These are phyloP conservation scores for Agriopis leucophaearia DNA, from an alignment of 2,888 invertebrate genomes.

Conservation along the genomic window DNA sequence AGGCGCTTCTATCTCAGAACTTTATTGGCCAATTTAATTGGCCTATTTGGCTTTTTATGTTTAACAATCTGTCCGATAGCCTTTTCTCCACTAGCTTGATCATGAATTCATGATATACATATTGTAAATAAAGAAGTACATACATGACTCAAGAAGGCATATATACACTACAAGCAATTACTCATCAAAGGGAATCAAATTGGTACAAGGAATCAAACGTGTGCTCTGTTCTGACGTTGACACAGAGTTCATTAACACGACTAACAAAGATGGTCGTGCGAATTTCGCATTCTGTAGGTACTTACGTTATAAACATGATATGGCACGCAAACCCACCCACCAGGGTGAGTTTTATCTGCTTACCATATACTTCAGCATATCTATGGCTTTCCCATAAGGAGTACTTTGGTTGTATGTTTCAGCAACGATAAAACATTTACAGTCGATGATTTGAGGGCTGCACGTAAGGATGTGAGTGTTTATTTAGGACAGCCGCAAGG, in stretches of 20 bases:
- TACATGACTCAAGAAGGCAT: background rate
- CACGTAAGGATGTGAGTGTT: constrained; percentile 52
- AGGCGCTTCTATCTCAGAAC: too few species aligned
- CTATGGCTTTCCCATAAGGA: constrained; percentile 3
- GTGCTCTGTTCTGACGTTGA: background rate
- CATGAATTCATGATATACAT: too few species aligned
- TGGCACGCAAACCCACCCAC: constrained; percentile 6
- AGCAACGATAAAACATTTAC: constrained; percentile 39
- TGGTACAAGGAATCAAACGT: background rate
- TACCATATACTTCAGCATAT: background rate
- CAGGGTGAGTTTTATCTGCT: background rate
- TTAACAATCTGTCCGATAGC: too few species aligned
- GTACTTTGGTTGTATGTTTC: constrained; percentile 16
- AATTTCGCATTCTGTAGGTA: background rate
- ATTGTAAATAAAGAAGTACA: background rate
- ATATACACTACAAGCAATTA: background rate
- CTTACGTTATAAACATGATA: constrained; percentile 9
- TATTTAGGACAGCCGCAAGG: constrained; percentile 58
- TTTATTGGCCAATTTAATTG: too few species aligned
- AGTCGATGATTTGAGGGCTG: constrained; percentile 32
- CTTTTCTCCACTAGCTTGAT: too few species aligned
- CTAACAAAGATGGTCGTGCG: background rate
- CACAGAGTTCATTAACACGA: constrained; percentile 6
- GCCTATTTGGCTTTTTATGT: too few species aligned
- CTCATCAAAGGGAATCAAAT: background rate